A percentile compares a stretch with the other conserved stretches of the same genome.
Evolutionary conservation across 2,797 vertebrate genomes (phyloP).

Genomic region (Paguma larvata): DNA sequence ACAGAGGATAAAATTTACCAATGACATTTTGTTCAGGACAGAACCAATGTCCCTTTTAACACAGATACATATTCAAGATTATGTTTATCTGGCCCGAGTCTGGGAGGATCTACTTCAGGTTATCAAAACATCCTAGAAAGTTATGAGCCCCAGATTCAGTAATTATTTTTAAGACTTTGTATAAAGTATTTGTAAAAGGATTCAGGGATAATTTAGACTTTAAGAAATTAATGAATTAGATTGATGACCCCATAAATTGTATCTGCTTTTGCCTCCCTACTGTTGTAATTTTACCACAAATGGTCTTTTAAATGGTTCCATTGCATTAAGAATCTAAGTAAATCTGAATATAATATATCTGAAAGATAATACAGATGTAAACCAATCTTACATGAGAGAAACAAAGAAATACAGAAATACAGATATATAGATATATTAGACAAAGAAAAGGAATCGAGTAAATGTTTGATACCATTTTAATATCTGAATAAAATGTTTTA

Average conservation of each 20-base stretch:
- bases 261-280: constrained; percentile 10
- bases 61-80: background rate
- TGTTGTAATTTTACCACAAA: constrained; percentile 5
- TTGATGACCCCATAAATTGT: background rate
- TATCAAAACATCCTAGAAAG: constrained; percentile 15
- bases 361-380: constrained; percentile 49
- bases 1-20: background rate
- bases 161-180: constrained; percentile 15
- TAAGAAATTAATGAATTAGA: constrained; percentile 4
- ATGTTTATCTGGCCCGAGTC: background rate
- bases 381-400: background rate
- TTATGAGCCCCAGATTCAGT: background rate
- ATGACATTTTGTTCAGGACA: background rate
- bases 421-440: background rate
- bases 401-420: background rate
- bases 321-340: constrained; percentile 1
- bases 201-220: background rate
- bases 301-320: constrained; percentile 1
- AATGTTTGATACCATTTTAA: constrained; percentile 40
- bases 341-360: background rate
- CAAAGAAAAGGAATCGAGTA: background rate
- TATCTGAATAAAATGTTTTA: constrained; percentile 17
- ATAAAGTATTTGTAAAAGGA: constrained; percentile 19
- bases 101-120: background rate
- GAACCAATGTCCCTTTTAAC: background rate